Percentiles rank a stretch among this genome's conserved stretches.
These are phyloP conservation scores for Hybognathus amarus DNA, from an alignment of 2,797 vertebrate species.

Conservation along the genomic window DNA sequence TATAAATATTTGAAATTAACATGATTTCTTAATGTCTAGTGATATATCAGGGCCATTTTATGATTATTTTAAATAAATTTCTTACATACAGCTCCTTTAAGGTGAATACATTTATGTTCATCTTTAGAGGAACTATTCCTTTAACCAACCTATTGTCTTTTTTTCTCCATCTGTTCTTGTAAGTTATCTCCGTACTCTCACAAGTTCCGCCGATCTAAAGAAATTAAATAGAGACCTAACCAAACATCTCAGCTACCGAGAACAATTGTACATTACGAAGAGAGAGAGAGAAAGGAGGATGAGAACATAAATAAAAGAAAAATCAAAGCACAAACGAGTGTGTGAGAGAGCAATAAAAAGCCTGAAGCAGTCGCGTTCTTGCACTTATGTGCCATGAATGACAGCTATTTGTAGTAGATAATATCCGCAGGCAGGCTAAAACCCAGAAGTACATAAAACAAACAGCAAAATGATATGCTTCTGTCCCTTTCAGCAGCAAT, in stretches of 20 bases:
- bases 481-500: slow-evolving; percentile 30
- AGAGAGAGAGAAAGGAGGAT: not conserved
- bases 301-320: slow-evolving; percentile 26
- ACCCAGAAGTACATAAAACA: slow-evolving; percentile 38
- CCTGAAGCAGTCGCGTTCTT: slow-evolving; percentile 24
- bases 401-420: slow-evolving; percentile 50
- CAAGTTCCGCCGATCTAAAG: slow-evolving; percentile 16
- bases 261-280: slow-evolving; percentile 47
- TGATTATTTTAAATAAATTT: too few relatives aligned
- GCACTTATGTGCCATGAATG: slow-evolving; percentile 18
- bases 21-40: too few relatives aligned
- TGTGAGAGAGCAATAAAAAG: slow-evolving; percentile 44
- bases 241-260: slow-evolving; percentile 45
- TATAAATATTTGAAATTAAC: too few relatives aligned
- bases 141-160: not conserved
- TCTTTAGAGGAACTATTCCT: not conserved
- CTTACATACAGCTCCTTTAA: too few relatives aligned
- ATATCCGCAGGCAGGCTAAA: slow-evolving; percentile 40
- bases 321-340: not conserved
- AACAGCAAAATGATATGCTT: slow-evolving; percentile 49
- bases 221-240: slow-evolving; percentile 44
- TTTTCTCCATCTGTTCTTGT: not conserved
- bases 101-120: not conserved
- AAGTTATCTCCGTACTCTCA: slow-evolving; percentile 1
- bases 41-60: too few relatives aligned